These are phyloP conservation scores for Crenuchus spilurus DNA, from an alignment of 2,797 vertebrate species.

Conservation along the genomic window DNA sequence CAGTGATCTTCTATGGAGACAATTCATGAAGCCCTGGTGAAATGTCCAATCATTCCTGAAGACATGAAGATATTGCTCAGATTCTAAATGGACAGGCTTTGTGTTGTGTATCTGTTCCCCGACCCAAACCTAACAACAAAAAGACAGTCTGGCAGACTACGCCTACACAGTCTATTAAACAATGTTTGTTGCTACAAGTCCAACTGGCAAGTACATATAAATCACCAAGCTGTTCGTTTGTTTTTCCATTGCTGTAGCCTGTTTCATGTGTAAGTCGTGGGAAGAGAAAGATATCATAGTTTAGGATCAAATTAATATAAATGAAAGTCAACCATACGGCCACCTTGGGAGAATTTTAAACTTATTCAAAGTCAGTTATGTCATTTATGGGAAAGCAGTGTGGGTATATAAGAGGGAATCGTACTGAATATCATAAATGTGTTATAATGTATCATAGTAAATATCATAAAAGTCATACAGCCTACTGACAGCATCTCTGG, in stretches of 20 bases:
- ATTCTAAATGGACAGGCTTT: background rate
- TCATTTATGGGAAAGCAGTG: too few species aligned
- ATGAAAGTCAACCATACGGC: background rate
- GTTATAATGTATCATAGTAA: too few species aligned
- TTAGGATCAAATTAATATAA: background rate
- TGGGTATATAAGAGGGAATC: too few species aligned
- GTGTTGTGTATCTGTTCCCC: conserved; percentile 15
- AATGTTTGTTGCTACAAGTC: conserved; percentile 14
- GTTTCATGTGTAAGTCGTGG: conserved; percentile 38
- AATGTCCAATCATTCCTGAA: background rate
- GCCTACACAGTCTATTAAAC: conserved; percentile 28
- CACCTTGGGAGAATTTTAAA: too few species aligned
- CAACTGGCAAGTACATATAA: conserved; percentile 24
- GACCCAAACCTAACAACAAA: background rate
- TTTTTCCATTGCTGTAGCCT: conserved; percentile 59
- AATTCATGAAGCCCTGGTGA: background rate
- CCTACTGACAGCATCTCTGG: too few species aligned
- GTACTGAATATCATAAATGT: too few species aligned
- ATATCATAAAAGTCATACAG: too few species aligned
- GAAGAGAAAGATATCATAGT: background rate
- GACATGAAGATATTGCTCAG: background rate
- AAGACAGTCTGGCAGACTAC: conserved; percentile 11
- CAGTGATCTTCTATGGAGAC: background rate
- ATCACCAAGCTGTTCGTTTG: conserved; percentile 57
- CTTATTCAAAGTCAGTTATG: too few species aligned